These are phyloP conservation scores for Rhagophthalmus giganteus DNA, from an alignment of 2,888 invertebrate species.

Conservation along the genomic window DNA sequence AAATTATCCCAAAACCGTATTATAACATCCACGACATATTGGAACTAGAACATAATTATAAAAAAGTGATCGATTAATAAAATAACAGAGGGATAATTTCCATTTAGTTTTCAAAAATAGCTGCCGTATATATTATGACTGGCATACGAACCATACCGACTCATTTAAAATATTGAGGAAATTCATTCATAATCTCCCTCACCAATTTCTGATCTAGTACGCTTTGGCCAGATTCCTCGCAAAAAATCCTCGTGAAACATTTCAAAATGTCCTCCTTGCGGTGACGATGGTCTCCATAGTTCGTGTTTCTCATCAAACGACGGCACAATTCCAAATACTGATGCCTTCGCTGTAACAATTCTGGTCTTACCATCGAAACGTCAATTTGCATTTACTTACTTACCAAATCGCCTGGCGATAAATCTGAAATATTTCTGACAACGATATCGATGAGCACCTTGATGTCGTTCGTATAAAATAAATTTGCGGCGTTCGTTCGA, in stretches of 20 bases:
- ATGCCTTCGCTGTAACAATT: constrained; percentile 65
- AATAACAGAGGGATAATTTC: too few relatives aligned
- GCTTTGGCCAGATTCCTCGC: constrained; percentile 77
- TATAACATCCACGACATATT: too few relatives aligned
- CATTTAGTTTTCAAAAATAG: too few relatives aligned
- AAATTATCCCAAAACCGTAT: too few relatives aligned
- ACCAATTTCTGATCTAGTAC: constrained; percentile 77
- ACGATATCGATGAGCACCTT: constrained; percentile 93
- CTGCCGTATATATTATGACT: too few relatives aligned
- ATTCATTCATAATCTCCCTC: constrained; percentile 81
- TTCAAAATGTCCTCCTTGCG: constrained; percentile 79
- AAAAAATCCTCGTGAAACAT: constrained; percentile 84
- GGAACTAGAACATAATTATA: too few relatives aligned
- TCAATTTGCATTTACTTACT: constrained; percentile 35
- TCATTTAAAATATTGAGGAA: constrained; percentile 73
- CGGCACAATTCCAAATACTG: constrained; percentile 80
- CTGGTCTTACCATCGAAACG: constrained; percentile 8
- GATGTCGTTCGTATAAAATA: constrained; percentile 94
- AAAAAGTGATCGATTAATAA: too few relatives aligned
- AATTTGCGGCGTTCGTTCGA: constrained; percentile 74
- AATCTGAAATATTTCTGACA: constrained; percentile 85
- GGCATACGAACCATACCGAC: too few relatives aligned
- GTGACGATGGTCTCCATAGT: constrained; percentile 79
- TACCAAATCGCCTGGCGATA: constrained; percentile 85
- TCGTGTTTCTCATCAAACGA: constrained; percentile 79